phyloP scores from a whole-genome alignment of 1,140 invertebrate species.

The Lucilia cuprina region DNA sequence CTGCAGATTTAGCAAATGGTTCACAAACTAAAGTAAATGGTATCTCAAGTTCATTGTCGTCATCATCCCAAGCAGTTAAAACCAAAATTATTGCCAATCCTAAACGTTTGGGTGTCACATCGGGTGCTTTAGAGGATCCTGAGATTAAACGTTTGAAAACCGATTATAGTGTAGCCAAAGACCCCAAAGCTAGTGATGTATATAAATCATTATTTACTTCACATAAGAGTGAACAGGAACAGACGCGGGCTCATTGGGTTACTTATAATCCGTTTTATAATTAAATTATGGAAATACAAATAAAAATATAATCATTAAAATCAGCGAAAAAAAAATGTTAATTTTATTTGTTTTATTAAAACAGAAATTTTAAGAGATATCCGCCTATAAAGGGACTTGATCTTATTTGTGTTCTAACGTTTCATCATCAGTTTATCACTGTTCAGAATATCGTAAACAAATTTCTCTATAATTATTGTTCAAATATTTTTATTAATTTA shows the following conservation, averaged over 20 bases:
- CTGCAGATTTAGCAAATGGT: not conserved
- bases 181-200: slow-evolving; percentile 87
- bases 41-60: not conserved
- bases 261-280: slow-evolving; percentile 98
- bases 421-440: too few species aligned
- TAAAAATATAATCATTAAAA: too few species aligned
- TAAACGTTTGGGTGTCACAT: slow-evolving; percentile 51
- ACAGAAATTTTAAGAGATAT: too few species aligned
- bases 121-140: slow-evolving; percentile 66
- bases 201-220: slow-evolving; percentile 96
- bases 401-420: too few species aligned
- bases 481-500: too few species aligned
- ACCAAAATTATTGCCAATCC: slow-evolving; percentile 36
- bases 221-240: slow-evolving; percentile 84
- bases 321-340: too few species aligned
- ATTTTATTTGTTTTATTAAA: too few species aligned
- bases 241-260: slow-evolving; percentile 93
- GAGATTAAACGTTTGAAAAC: slow-evolving; percentile 79
- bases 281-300: slow-evolving; percentile 61
- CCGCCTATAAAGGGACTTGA: too few species aligned
- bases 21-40: not conserved
- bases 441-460: too few species aligned
- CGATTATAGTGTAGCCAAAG: slow-evolving; percentile 87
- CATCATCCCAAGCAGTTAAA: not conserved
- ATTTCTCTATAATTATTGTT: too few species aligned